Percentiles rank a stretch among this genome's conserved stretches.
These are phyloP conservation scores for Heliconius eleuchia DNA, from an alignment of 1,140 invertebrate genomes.

Conservation along the genomic window DNA sequence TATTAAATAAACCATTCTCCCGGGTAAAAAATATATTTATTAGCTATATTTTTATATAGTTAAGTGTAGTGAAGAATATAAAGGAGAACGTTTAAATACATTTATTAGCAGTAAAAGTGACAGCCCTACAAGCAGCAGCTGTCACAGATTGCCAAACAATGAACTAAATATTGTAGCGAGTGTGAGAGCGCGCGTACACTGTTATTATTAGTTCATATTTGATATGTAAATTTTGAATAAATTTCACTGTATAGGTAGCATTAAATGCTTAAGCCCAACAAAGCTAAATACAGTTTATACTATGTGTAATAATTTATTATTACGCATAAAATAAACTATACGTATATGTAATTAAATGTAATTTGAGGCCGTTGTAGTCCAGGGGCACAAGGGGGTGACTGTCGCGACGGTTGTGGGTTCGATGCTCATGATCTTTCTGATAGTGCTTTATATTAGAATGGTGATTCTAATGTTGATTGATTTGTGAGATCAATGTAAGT, in stretches of 20 bases:
- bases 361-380: no score
- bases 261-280: constrained; percentile 18
- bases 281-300: background rate
- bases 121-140: constrained; percentile 20
- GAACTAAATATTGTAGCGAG: constrained; percentile 30
- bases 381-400: no score
- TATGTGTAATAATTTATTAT: background rate
- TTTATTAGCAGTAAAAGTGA: background rate
- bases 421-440: no score
- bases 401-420: no score
- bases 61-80: no score
- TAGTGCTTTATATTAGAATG: no score
- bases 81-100: background rate
- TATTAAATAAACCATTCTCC: no score
- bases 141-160: constrained; percentile 28
- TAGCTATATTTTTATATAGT: no score
- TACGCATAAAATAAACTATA: background rate
- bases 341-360: no score
- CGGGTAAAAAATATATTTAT: no score
- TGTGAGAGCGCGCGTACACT: constrained; percentile 27
- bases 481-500: no score
- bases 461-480: no score
- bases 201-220: constrained; percentile 25
- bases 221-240: constrained; percentile 22
- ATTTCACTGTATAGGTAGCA: constrained; percentile 1